These are phyloP conservation scores for Plestiodon gilberti DNA, from an alignment of 2,113 vertebrate species.

Conservation along the genomic window DNA sequence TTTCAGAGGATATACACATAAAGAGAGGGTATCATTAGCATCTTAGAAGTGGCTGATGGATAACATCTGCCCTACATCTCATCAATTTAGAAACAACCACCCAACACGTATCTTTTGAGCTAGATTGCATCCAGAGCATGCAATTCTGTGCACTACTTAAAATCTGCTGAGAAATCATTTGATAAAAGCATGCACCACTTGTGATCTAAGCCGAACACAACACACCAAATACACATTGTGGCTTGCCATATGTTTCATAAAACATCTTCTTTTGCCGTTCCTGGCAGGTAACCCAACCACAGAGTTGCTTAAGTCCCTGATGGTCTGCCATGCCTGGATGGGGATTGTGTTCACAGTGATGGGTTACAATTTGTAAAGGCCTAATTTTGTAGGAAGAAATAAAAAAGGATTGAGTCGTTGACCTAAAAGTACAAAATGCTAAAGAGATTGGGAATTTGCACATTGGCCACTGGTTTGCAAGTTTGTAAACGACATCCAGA, in stretches of 20 bases:
- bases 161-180: neutral
- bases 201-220: neutral
- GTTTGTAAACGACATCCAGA: neutral
- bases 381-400: neutral
- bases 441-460: neutral
- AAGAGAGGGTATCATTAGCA: constrained; percentile 39
- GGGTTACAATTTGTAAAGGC: neutral
- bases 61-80: constrained; percentile 59
- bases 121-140: neutral
- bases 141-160: neutral
- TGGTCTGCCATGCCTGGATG: neutral
- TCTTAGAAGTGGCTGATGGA: constrained; percentile 20
- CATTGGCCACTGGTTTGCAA: neutral
- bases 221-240: neutral
- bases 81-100: constrained; percentile 41
- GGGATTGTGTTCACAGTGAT: neutral
- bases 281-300: neutral
- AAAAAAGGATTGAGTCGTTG: neutral
- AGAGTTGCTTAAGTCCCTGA: neutral
- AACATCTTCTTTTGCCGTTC: neutral
- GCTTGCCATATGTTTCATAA: neutral
- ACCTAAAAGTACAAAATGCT: neutral
- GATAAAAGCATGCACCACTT: neutral
- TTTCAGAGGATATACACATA: constrained; percentile 49
- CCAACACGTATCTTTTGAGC: constrained; percentile 8